phyloP scores from a whole-genome alignment of 2,113 vertebrate genomes.

The Vombatus ursinus region DNA sequence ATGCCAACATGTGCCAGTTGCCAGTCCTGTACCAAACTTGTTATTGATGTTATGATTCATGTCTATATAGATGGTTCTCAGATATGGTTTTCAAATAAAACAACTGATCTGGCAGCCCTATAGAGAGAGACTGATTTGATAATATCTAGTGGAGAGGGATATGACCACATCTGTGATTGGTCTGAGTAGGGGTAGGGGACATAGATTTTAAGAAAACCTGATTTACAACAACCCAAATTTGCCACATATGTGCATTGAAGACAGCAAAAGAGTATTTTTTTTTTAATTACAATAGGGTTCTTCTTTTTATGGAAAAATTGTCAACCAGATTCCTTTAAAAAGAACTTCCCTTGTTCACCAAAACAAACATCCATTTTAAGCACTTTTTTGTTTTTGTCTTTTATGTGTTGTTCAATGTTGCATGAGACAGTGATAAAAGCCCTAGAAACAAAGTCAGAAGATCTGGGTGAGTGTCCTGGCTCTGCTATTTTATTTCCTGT shows the following conservation, averaged over 20 bases:
- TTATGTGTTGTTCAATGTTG: not conserved
- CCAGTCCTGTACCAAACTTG: not conserved
- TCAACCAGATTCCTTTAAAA: not conserved
- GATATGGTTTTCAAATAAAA: not conserved
- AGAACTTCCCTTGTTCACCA: not conserved
- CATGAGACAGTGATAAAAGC: not conserved
- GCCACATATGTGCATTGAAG: not conserved
- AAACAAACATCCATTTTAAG: not conserved
- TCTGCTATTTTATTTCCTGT: not conserved
- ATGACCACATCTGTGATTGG: not conserved
- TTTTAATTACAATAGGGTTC: not conserved
- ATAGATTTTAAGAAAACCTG: not conserved
- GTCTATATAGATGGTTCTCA: not conserved
- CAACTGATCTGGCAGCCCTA: not conserved
- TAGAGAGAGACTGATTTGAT: not conserved
- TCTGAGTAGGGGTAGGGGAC: not conserved
- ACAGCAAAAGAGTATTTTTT: not conserved
- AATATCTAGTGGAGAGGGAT: not conserved
- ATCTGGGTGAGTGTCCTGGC: not conserved
- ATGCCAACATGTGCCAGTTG: not conserved
- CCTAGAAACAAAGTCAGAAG: not conserved
- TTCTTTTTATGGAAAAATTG: not conserved
- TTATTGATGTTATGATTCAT: not conserved
- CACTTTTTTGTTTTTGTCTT: not conserved
- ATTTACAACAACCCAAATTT: not conserved